A percentile compares a stretch with the other conserved stretches of the same genome.
Conservation (phyloP, 2,113 vertebrate species). For the Pseudorhombus dupliciocellatus region DNA sequence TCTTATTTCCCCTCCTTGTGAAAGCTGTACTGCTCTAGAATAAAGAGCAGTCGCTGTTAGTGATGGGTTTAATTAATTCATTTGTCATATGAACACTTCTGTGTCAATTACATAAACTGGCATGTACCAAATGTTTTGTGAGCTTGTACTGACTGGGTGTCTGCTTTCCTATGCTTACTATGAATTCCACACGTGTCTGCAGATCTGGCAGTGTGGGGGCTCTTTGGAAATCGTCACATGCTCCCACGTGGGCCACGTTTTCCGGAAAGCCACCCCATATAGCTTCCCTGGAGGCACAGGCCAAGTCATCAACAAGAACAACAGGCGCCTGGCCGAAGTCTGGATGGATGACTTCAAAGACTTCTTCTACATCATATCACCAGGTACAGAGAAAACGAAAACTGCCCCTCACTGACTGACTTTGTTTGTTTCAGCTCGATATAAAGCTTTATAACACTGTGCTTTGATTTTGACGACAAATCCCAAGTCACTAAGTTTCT, state of each 20-base stretch:
- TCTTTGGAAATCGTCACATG: slow-evolving; percentile 97
- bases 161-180: slow-evolving; percentile 13
- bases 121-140: not conserved
- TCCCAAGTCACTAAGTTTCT: too few species aligned
- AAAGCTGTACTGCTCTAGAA: not conserved
- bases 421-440: too few species aligned
- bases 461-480: too few species aligned
- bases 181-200: slow-evolving; percentile 30
- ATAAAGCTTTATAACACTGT: too few species aligned
- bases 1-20: not conserved
- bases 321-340: slow-evolving; percentile 94
- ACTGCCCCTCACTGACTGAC: not conserved
- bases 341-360: slow-evolving; percentile 99
- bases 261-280: slow-evolving; percentile 97
- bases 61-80: not conserved
- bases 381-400: slow-evolving; percentile 81
- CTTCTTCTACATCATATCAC: slow-evolving; percentile 99
- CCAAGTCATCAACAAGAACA: slow-evolving; percentile 99
- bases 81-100: not conserved
- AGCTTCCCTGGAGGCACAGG: slow-evolving; percentile 98
- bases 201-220: slow-evolving; percentile 98
- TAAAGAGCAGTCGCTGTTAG: not conserved
- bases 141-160: slow-evolving; percentile 1
- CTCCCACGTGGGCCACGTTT: slow-evolving; percentile 96
- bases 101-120: slow-evolving; percentile 6